Base-by-base conservation (phyloP, 2,888 invertebrate species). In the Shargacucullia verbasci region DNA sequence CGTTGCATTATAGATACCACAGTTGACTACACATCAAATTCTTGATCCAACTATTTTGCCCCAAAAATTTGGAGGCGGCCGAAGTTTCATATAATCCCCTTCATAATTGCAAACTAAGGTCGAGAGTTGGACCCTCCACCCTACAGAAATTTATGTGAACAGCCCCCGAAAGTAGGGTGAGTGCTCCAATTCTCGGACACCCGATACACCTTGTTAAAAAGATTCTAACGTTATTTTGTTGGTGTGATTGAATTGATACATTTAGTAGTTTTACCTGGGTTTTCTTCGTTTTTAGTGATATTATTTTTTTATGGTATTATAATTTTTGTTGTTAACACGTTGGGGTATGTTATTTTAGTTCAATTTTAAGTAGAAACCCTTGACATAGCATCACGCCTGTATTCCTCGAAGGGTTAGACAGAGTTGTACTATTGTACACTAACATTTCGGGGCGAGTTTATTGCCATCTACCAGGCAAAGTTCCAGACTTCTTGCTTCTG, bases 131-230 rank as follows among this genome's bases (percentile, higher is more conserved):
- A 20, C 31, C 29, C 31, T 49, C 27, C 0, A 45, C 43, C 55
- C 46, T 34, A 40, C 44, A 48, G 40, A 69, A 44, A 69, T 69
- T 58, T 67, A 67, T 64, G 53, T 31, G 50, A 33, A 12, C 8
- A 20, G n/a, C n/a, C 27, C 33, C 27, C 10, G 14, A 38, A 45
- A 46, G n/a, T 49, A 45, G 65, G 62, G 58, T 57, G 43, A 31
- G 38, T 12, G 54, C 43, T 57, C 58, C 52, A 15, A 44, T 53
- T 68, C 55, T 13, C 50, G 27, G 68, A 47, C 35, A 64, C 35
- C 60, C 38, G 68, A 68, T 67, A 67, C 9, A 44, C 47, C 61
- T 53, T 67, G 63, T 60, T 67, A 63, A 14, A n/a, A 58, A 40
- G 35, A 58, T 41, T 44, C 25, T 44, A 58, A 38, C 66, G 43